Evolutionary conservation across 2,888 invertebrate genomes (phyloP).

Genomic region (Drosophila pegasa): DNA sequence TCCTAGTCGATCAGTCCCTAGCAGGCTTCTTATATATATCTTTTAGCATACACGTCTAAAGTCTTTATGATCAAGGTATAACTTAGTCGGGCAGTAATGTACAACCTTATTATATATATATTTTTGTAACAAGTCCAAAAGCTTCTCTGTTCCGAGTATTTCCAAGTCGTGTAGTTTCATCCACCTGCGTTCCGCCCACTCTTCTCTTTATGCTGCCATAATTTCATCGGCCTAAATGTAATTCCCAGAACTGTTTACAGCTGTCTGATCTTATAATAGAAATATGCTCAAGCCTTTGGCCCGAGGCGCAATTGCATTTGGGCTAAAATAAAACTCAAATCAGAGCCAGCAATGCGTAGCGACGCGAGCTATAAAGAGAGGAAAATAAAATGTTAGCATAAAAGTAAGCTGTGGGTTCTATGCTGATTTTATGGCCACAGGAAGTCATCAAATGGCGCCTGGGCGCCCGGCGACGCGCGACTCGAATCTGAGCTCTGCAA

Average conservation of each 20-base stretch:
- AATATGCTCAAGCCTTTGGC: neutral
- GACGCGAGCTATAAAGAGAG: constrained; percentile 23
- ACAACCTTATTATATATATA: no score
- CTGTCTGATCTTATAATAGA: neutral
- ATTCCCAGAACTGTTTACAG: neutral
- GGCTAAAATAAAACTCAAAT: constrained; percentile 8
- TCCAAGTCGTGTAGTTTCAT: neutral
- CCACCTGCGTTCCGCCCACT: no score
- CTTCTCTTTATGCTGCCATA: neutral
- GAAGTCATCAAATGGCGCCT: constrained; percentile 29
- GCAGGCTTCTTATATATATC: no score
- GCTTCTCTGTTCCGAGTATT: no score
- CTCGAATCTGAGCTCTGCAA: constrained; percentile 12
- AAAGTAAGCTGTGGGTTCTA: constrained; percentile 53
- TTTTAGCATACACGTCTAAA: no score
- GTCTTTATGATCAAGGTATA: no score
- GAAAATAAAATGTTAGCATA: constrained; percentile 18
- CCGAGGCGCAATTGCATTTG: constrained; percentile 1
- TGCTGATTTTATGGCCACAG: constrained; percentile 53
- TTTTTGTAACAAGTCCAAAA: neutral
- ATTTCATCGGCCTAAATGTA: neutral
- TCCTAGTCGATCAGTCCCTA: no score
- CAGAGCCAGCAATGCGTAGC: constrained; percentile 16
- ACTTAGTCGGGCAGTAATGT: no score
- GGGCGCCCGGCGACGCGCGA: constrained; percentile 1